Conservation (phyloP, 2,888 invertebrate genomes). For the Agrochola lota region DNA sequence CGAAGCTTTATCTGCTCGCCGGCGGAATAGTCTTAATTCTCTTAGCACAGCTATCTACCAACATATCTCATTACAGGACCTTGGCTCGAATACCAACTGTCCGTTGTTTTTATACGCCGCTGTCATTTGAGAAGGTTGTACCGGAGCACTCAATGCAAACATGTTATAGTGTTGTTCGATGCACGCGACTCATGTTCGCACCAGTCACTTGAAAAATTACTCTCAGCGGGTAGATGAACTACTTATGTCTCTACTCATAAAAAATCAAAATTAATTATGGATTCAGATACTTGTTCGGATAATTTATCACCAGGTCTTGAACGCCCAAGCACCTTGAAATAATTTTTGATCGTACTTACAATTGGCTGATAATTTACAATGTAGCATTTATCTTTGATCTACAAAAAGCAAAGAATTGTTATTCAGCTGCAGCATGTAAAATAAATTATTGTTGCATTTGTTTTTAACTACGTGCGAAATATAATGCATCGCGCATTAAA, state of each 20-base stretch:
- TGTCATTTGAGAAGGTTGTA: constrained; percentile 90
- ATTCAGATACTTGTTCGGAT: constrained; percentile 24
- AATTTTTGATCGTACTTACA: constrained; percentile 40
- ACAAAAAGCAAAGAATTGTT: constrained; percentile 24
- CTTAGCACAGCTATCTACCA: constrained; percentile 82
- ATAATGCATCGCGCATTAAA: constrained; percentile 58
- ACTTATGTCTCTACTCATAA: constrained; percentile 67
- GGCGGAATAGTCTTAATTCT: constrained; percentile 84
- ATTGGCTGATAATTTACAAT: constrained; percentile 39
- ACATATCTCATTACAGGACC: constrained; percentile 89
- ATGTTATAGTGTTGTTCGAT: constrained; percentile 76
- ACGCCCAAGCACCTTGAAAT: constrained; percentile 53
- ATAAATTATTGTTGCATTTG: constrained; percentile 55
- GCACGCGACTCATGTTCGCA: constrained; percentile 72
- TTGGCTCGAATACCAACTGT: constrained; percentile 89
- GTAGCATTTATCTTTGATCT: constrained; percentile 49
- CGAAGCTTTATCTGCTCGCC: constrained; percentile 75
- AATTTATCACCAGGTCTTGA: constrained; percentile 47
- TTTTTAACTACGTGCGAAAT: constrained; percentile 52
- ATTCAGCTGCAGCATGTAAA: constrained; percentile 18
- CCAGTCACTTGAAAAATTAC: constrained; percentile 74
- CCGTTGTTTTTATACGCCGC: constrained; percentile 87
- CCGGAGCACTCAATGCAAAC: constrained; percentile 87
- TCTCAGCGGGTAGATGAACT: constrained; percentile 66
- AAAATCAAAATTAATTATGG: constrained; percentile 66